A percentile compares a stretch with the other conserved stretches of the same genome.
Conservation (phyloP, 2,888 invertebrate species). For the Phytoseiulus persimilis region DNA sequence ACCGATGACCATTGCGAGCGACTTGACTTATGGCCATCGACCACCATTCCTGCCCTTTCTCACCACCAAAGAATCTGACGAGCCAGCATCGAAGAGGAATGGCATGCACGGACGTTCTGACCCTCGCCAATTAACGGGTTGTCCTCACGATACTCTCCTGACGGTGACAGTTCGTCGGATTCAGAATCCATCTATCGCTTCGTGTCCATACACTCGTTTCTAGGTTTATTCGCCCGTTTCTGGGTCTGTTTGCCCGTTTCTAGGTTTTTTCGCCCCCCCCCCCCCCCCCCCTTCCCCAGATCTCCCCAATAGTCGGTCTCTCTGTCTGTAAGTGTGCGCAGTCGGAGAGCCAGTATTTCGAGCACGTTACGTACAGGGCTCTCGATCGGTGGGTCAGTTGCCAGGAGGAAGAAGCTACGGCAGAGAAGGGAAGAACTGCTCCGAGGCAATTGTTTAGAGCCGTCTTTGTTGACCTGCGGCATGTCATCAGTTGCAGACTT, state of each 20-base stretch:
- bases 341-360: not conserved
- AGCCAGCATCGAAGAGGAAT: not conserved
- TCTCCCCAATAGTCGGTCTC: too few relatives aligned
- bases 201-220: too few relatives aligned
- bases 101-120: not conserved
- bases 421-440: not conserved
- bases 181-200: not conserved
- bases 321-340: not conserved
- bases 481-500: conserved; percentile 38
- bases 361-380: not conserved
- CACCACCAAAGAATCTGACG: not conserved
- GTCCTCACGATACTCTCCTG: not conserved
- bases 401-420: not conserved
- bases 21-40: not conserved
- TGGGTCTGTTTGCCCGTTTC: too few relatives aligned
- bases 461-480: conserved; percentile 35
- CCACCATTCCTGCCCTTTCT: not conserved
- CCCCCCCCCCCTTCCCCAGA: too few relatives aligned
- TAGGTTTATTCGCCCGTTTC: too few relatives aligned
- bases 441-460: not conserved
- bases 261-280: too few relatives aligned
- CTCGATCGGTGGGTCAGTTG: not conserved
- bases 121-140: not conserved
- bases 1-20: not conserved
- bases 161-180: too few relatives aligned